These are phyloP conservation scores for Junonia oenone DNA, from an alignment of 2,888 invertebrate genomes.

Conservation along the genomic window DNA sequence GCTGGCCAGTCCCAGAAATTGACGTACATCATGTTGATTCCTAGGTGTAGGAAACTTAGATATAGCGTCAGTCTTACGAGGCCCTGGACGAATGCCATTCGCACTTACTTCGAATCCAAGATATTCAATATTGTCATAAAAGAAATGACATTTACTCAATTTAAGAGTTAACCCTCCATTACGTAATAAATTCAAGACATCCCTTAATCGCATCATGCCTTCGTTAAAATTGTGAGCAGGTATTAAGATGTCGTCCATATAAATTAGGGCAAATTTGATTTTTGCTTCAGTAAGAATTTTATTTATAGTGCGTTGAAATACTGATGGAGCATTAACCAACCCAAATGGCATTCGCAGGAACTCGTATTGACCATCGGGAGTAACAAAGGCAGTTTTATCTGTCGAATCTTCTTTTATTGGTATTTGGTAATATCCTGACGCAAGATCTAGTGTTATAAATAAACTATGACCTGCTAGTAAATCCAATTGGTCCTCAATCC, in stretches of 20 bases:
- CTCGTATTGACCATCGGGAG: neutral
- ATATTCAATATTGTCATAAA: too few relatives aligned
- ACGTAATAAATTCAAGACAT: neutral
- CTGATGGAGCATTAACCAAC: neutral
- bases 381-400: neutral
- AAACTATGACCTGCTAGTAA: neutral
- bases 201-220: neutral
- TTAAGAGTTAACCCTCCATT: too few relatives aligned
- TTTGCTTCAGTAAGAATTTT: neutral
- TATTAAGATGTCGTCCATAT: neutral
- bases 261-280: neutral
- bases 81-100: too few relatives aligned
- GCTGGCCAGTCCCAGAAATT: too few relatives aligned
- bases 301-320: neutral
- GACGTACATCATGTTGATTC: too few relatives aligned
- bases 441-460: neutral
- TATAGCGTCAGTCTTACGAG: too few relatives aligned
- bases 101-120: too few relatives aligned
- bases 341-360: neutral
- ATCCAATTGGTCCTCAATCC: neutral
- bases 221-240: neutral
- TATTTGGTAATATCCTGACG: neutral
- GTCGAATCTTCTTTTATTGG: neutral
- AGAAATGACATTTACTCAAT: too few relatives aligned
- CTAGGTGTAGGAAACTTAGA: too few relatives aligned